A percentile compares a stretch with the other conserved stretches of the same genome.
These are phyloP conservation scores for Cheilosia grossa DNA, from an alignment of 2,888 invertebrate genomes.

Conservation along the genomic window DNA sequence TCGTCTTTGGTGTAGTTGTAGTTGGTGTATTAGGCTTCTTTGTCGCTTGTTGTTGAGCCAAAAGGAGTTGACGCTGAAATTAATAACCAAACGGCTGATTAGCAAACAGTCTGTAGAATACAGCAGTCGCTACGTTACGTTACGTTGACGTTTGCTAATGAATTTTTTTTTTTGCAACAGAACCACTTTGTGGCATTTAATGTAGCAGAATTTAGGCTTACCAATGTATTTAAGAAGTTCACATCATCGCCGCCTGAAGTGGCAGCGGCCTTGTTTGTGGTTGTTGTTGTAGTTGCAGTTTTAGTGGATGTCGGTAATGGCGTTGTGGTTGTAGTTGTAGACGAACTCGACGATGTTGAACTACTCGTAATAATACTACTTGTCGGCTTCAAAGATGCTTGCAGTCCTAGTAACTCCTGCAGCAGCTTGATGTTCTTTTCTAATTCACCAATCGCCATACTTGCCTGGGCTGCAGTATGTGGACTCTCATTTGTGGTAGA, in stretches of 20 bases:
- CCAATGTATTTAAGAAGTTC: conserved; percentile 86
- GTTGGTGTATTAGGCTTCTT: conserved; percentile 73
- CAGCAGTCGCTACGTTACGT: no score
- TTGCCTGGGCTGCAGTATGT: conserved; percentile 3
- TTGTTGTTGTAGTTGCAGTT: conserved; percentile 42
- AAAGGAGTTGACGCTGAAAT: conserved; percentile 68
- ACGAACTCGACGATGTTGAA: conserved; percentile 21
- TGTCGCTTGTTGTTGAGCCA: conserved; percentile 58
- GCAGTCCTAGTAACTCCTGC: conserved; percentile 69
- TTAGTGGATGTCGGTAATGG: conserved; percentile 31
- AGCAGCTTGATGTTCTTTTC: conserved; percentile 69
- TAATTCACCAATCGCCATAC: conserved; percentile 43
- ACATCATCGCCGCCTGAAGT: conserved; percentile 85
- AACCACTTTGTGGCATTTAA: no score
- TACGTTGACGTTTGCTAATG: not conserved
- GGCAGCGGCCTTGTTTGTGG: conserved; percentile 77
- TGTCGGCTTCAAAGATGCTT: conserved; percentile 76
- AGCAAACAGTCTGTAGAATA: no score
- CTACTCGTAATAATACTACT: conserved; percentile 31
- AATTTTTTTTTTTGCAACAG: not conserved
- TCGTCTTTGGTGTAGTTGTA: conserved; percentile 76
- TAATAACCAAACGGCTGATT: not conserved
- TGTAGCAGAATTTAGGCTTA: conserved; percentile 78
- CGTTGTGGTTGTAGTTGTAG: conserved; percentile 44
- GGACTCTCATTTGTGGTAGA: conserved; percentile 8